Percentiles rank a stretch among this genome's conserved stretches.
phyloP scores from a whole-genome alignment of 2,797 vertebrate genomes.

The Paguma larvata region DNA sequence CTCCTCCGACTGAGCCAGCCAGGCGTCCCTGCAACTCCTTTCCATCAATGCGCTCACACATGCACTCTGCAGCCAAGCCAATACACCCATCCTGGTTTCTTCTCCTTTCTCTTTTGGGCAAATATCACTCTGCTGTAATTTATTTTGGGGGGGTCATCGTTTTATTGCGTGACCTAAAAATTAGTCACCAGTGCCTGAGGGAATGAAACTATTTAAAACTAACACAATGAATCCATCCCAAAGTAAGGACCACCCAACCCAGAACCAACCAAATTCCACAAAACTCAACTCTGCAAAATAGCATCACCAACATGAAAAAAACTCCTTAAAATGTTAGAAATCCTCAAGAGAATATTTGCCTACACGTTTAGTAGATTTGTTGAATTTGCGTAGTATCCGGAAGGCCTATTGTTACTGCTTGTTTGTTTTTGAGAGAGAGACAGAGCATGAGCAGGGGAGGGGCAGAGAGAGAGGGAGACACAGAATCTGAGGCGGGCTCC shows the following conservation, averaged over 20 bases:
- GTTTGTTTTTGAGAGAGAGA: no score
- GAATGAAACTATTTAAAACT: not conserved
- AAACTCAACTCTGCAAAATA: not conserved
- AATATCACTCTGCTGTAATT: not conserved
- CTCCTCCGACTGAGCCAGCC: no score
- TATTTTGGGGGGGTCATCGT: not conserved
- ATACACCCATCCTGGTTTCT: not conserved
- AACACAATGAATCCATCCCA: not conserved
- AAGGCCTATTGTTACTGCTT: not conserved
- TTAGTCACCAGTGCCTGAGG: not conserved
- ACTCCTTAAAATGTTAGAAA: not conserved
- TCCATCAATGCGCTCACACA: not conserved
- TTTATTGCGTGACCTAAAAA: not conserved
- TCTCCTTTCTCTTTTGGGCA: not conserved
- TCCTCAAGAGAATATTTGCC: not conserved
- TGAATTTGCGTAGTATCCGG: not conserved
- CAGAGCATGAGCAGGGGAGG: no score
- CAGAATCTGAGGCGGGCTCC: no score
- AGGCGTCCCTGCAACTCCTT: no score
- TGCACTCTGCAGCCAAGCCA: not conserved
- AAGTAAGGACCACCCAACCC: not conserved
- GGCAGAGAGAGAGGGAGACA: no score
- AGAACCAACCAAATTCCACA: not conserved
- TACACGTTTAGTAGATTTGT: not conserved
- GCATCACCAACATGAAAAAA: not conserved